Percentiles rank a stretch among this genome's conserved stretches.
phyloP scores from a whole-genome alignment of 2,113 vertebrate species.

The Ageneiosus marmoratus region DNA sequence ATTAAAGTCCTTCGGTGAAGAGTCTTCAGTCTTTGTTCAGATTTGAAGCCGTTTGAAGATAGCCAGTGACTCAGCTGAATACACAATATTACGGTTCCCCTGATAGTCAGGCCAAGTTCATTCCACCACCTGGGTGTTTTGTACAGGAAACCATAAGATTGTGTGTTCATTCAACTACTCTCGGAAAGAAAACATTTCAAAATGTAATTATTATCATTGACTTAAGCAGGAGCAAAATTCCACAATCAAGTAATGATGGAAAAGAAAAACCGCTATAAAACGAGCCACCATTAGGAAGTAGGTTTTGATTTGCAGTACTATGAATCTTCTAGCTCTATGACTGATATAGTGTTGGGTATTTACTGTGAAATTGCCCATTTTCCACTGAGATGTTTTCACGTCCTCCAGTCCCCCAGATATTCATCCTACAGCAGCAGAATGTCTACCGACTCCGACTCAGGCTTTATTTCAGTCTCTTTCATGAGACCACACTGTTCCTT shows the following conservation, averaged over 20 bases:
- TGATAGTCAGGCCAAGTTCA: not conserved
- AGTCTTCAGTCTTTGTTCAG: not conserved
- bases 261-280: slow-evolving; percentile 3
- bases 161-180: not conserved
- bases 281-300: slow-evolving; percentile 10
- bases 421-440: slow-evolving; percentile 47
- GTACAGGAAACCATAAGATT: not conserved
- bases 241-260: slow-evolving; percentile 49
- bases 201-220: slow-evolving; percentile 45
- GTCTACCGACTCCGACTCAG: slow-evolving; percentile 49
- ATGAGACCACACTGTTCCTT: slow-evolving; percentile 73
- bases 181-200: slow-evolving; percentile 33
- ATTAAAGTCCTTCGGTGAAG: not conserved
- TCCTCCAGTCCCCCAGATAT: slow-evolving; percentile 39
- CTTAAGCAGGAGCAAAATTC: slow-evolving; percentile 35
- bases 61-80: not conserved
- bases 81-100: no score
- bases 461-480: slow-evolving; percentile 76
- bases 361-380: not conserved
- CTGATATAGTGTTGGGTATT: not conserved
- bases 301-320: slow-evolving; percentile 20
- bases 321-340: not conserved
- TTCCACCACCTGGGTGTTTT: not conserved
- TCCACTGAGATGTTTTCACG: not conserved
- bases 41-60: not conserved